Percentiles rank a stretch among this genome's conserved stretches.
Evolutionary conservation across 2,797 vertebrate genomes (phyloP).

Genomic region (Anguilla pacifica): DNA sequence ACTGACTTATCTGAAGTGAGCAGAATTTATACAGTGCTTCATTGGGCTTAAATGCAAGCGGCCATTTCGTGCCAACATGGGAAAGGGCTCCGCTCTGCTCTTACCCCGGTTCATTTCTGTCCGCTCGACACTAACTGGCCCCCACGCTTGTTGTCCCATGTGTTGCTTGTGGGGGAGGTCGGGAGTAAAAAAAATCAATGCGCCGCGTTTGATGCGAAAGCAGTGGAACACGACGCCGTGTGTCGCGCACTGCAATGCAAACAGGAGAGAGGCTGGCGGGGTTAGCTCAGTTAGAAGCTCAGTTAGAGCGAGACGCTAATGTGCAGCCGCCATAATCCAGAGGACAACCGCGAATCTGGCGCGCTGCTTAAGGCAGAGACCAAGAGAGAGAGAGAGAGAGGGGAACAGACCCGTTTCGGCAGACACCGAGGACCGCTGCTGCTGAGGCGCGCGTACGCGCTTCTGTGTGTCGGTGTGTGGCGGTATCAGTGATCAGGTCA

Average conservation of each 20-base stretch:
- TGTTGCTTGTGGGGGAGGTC: slow-evolving; percentile 59
- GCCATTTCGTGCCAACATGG: background rate
- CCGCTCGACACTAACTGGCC: too few relatives aligned
- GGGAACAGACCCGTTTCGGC: background rate
- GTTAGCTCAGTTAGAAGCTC: slow-evolving; percentile 34
- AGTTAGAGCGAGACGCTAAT: slow-evolving; percentile 39
- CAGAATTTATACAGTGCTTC: background rate
- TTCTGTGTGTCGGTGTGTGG: background rate
- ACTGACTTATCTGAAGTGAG: background rate
- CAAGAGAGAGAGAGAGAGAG: background rate
- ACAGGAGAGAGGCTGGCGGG: slow-evolving; percentile 56
- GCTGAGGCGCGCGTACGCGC: background rate
- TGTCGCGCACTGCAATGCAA: slow-evolving; percentile 60
- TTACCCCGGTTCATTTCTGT: slow-evolving; percentile 56
- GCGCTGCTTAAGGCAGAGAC: slow-evolving; percentile 1
- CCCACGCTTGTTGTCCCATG: too few relatives aligned
- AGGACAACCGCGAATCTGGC: slow-evolving; percentile 50
- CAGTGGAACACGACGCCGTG: slow-evolving; percentile 63
- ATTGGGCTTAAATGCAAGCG: background rate
- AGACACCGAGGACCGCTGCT: background rate
- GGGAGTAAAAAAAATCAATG: slow-evolving; percentile 69
- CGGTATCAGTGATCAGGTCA: background rate
- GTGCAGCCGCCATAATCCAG: slow-evolving; percentile 41
- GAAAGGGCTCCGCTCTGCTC: slow-evolving; percentile 23
- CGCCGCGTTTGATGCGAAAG: slow-evolving; percentile 68